phyloP scores from a whole-genome alignment of 2,113 vertebrate genomes.

The human (Homo sapiens) region GRCh38 chr2:225150501-225151000 shows the following conservation, averaged over 20 bases:
- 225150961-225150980: not conserved
- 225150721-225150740: not conserved
- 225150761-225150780: not conserved
- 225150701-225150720: not conserved
- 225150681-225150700: not conserved
- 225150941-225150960: slow-evolving; percentile 10
- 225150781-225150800: not conserved
- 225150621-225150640: slow-evolving; percentile 18
- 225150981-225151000: slow-evolving; percentile 25
- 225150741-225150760: not conserved
- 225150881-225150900: slow-evolving; percentile 6
- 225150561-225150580: not conserved
- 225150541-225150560: not conserved
- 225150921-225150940: not conserved
- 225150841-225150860: slow-evolving; percentile 12
- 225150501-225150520: not conserved
- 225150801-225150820: not conserved
- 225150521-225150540: not conserved
- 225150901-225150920: slow-evolving; percentile 38
- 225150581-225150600: not conserved
- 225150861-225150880: not conserved
- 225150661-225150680: not conserved
- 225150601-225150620: not conserved
- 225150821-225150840: not conserved
- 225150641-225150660: not conserved